Conservation (phyloP, 1,140 invertebrate genomes). For the Stratiolaelaps scimitus region DNA sequence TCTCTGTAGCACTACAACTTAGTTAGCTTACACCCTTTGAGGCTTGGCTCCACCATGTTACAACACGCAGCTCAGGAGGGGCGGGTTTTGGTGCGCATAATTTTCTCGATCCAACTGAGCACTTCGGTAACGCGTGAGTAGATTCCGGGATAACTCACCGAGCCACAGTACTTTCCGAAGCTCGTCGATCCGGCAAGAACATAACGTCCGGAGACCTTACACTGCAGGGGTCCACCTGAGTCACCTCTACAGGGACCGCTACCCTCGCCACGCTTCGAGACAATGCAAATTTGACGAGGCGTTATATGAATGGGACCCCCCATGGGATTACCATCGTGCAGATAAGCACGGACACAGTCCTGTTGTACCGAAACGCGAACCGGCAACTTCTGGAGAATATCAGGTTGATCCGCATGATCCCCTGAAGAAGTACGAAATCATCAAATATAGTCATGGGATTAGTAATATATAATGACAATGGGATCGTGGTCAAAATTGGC, state of each 20-base stretch:
- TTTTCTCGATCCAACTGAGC: background rate
- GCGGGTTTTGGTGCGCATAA: background rate
- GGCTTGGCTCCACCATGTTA: no score
- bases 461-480: no score
- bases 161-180: background rate
- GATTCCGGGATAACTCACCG: background rate
- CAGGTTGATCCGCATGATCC: background rate
- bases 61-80: background rate
- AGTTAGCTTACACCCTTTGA: no score
- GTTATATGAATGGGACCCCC: background rate
- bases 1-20: no score
- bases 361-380: background rate
- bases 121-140: background rate
- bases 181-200: background rate
- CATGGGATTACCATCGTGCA: background rate
- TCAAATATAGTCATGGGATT: background rate
- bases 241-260: no score
- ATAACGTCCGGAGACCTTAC: background rate
- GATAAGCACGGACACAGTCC: background rate
- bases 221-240: slow-evolving; percentile 15
- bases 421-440: background rate
- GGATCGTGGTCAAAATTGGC: no score
- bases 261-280: background rate
- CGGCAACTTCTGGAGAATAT: background rate
- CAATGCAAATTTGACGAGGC: background rate